Conservation (phyloP, 2,888 invertebrate genomes). For the Frankliniella fusca region DNA sequence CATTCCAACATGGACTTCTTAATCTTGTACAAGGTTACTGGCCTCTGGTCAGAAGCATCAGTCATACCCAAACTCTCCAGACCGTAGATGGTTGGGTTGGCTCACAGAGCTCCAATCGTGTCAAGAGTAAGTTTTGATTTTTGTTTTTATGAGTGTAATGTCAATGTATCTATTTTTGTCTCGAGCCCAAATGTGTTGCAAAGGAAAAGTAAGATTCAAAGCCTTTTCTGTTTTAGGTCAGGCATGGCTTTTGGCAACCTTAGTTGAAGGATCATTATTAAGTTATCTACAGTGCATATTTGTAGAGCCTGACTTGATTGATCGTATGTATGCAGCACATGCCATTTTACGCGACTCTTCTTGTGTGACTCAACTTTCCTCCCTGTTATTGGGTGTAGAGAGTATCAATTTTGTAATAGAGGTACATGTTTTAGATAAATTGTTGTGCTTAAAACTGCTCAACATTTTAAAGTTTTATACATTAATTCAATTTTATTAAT, state of each 20-base stretch:
- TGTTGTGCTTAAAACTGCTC: not conserved
- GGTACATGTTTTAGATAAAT: not conserved
- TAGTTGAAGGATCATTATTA: constrained; percentile 6
- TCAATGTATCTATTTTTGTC: not conserved
- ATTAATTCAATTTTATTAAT: not conserved
- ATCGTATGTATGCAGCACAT: not conserved
- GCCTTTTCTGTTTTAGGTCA: not conserved
- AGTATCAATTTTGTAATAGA: not conserved
- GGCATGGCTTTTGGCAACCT: not conserved
- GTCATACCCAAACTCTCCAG: not conserved
- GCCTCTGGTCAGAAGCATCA: not conserved
- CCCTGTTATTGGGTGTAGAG: not conserved
- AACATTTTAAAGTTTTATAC: not conserved
- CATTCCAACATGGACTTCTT: constrained; percentile 2
- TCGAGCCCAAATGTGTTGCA: not conserved
- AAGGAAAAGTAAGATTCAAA: not conserved
- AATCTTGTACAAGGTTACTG: not conserved
- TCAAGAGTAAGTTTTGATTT: not conserved
- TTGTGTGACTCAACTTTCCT: not conserved
- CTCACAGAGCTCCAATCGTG: not conserved
- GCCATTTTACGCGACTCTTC: not conserved
- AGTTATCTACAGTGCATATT: constrained; percentile 4
- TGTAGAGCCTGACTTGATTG: not conserved
- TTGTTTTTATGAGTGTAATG: not conserved
- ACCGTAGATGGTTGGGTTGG: not conserved